phyloP scores from a whole-genome alignment of 2,888 invertebrate species.

The Conus canariensis region DNA sequence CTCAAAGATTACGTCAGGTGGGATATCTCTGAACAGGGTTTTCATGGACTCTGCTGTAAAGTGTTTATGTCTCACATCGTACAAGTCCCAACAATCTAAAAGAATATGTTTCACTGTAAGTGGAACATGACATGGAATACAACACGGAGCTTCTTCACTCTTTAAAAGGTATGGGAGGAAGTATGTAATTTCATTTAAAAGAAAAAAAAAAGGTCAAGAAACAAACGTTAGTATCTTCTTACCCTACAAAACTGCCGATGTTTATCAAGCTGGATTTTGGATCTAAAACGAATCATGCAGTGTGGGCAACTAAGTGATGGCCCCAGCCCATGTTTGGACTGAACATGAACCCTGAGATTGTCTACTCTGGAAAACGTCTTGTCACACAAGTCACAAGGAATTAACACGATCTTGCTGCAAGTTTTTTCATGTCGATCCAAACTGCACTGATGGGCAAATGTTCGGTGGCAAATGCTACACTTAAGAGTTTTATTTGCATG shows the following conservation, averaged over 20 bases:
- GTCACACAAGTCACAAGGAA: conserved; percentile 45
- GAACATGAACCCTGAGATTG: conserved; percentile 49
- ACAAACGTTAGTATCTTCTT: background rate
- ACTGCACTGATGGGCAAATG: conserved; percentile 34
- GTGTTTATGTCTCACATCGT: no score
- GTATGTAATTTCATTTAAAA: no score
- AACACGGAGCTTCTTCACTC: no score
- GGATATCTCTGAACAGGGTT: no score
- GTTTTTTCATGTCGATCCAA: conserved; percentile 35
- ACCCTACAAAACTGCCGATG: conserved; percentile 25
- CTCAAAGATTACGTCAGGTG: no score
- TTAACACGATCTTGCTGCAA: conserved; percentile 21
- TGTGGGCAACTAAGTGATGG: conserved; percentile 43
- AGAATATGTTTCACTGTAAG: no score
- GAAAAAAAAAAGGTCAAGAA: no score
- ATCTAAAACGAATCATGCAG: conserved; percentile 48
- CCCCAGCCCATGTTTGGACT: conserved; percentile 48
- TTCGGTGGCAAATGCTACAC: conserved; percentile 24
- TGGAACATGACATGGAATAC: no score
- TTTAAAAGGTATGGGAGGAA: no score
- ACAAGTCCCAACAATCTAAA: no score
- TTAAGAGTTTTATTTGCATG: background rate
- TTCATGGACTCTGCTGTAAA: no score
- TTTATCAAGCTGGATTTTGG: conserved; percentile 44
- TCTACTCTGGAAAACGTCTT: conserved; percentile 42